Percentiles rank a stretch among this genome's conserved stretches.
Evolutionary conservation across 2,113 vertebrate genomes (phyloP).

Genomic region (Scophthalmus maximus): DNA sequence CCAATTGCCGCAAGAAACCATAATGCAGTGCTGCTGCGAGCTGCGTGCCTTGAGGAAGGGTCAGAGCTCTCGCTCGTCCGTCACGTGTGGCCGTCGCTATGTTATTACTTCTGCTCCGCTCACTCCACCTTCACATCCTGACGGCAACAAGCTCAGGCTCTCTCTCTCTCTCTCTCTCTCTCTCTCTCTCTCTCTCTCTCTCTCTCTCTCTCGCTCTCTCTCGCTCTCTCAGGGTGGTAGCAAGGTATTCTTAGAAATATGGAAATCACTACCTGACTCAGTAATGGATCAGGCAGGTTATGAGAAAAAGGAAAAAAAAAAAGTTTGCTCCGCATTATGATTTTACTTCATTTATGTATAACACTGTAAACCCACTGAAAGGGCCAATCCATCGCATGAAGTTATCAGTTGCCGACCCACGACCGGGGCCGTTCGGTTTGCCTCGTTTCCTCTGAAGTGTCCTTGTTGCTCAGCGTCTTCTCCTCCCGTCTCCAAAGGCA

Average conservation of each 20-base stretch:
- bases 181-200: background rate
- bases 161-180: constrained; percentile 4
- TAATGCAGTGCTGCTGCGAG: background rate
- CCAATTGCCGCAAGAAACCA: background rate
- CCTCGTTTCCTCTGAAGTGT: background rate
- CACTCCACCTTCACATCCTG: constrained; percentile 46
- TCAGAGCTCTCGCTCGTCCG: constrained; percentile 18
- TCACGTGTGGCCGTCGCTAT: constrained; percentile 42
- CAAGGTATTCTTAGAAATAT: constrained; percentile 37
- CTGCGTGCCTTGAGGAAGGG: background rate
- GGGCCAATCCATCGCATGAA: too few relatives aligned
- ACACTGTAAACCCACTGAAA: too few relatives aligned
- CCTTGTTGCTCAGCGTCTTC: background rate
- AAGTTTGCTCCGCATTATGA: too few relatives aligned
- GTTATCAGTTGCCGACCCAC: background rate
- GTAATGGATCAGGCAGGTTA: background rate
- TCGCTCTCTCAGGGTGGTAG: constrained; percentile 20
- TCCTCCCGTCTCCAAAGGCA: constrained; percentile 79
- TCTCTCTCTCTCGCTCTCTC: background rate
- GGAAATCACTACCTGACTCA: constrained; percentile 24
- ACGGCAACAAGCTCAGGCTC: constrained; percentile 35
- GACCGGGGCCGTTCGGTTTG: background rate
- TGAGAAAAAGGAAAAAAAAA: too few relatives aligned
- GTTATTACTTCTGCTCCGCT: constrained; percentile 28
- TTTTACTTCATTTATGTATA: too few relatives aligned